Evolutionary conservation across 2,888 invertebrate species (phyloP).

Genomic region (Cataglyphis altisquamis): DNA sequence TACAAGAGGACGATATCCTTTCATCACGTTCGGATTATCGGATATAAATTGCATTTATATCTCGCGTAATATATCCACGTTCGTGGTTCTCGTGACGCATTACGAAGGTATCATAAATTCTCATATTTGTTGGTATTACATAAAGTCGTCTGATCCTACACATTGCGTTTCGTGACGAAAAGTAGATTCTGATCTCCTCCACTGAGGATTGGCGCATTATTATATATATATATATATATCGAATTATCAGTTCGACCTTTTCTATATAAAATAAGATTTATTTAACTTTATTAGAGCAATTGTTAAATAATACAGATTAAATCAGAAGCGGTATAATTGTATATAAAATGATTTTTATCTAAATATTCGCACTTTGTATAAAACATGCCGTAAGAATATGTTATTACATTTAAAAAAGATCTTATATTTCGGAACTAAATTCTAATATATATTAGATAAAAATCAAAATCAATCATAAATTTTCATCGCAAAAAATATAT

Average conservation of each 20-base stretch:
- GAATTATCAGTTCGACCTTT: not conserved
- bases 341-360: not conserved
- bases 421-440: not conserved
- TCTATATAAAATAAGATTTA: not conserved
- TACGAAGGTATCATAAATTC: not conserved
- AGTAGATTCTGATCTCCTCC: not conserved
- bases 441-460: not conserved
- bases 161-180: not conserved
- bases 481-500: not conserved
- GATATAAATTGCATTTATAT: conserved; percentile 12
- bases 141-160: not conserved
- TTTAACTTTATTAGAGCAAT: not conserved
- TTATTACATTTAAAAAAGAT: not conserved
- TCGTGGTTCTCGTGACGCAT: not conserved
- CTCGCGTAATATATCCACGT: not conserved
- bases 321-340: not conserved
- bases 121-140: not conserved
- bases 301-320: not conserved
- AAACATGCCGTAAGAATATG: not conserved
- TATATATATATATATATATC: not conserved
- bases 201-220: not conserved
- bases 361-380: not conserved
- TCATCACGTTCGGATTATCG: not conserved
- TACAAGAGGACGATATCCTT: not conserved
- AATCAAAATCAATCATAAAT: not conserved